Conservation (phyloP, 2,888 invertebrate species). For the Spodoptera exigua region DNA sequence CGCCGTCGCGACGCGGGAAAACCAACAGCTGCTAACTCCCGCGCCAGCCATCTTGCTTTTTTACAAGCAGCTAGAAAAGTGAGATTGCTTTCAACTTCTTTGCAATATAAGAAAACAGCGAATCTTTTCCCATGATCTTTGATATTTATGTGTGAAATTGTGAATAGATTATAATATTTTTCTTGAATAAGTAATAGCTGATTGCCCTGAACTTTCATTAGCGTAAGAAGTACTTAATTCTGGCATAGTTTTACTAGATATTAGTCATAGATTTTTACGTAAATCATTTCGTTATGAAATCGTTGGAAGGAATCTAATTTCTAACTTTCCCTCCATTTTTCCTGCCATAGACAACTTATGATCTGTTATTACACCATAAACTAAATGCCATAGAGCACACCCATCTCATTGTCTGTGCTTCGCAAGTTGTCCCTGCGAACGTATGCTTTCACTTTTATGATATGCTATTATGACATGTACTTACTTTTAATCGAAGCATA, state of each 20-base stretch:
- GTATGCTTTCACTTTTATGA: constrained; percentile 62
- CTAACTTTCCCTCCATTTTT: constrained; percentile 65
- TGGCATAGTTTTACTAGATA: constrained; percentile 3
- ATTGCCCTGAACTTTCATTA: constrained; percentile 11
- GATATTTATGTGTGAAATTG: constrained; percentile 35
- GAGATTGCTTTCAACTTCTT: constrained; percentile 45
- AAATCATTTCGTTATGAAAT: not conserved
- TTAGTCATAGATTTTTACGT: not conserved
- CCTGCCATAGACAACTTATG: constrained; percentile 54
- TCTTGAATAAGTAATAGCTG: constrained; percentile 5
- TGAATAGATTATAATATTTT: constrained; percentile 36
- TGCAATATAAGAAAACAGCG: constrained; percentile 4
- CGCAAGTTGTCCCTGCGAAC: constrained; percentile 54
- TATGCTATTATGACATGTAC: constrained; percentile 59
- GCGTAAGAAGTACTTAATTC: constrained; percentile 9
- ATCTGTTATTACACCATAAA: constrained; percentile 64
- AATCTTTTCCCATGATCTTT: constrained; percentile 44
- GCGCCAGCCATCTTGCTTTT: constrained; percentile 45
- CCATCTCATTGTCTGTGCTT: constrained; percentile 66
- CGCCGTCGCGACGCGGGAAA: constrained; percentile 76
- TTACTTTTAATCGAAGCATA: constrained; percentile 62
- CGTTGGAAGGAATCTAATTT: constrained; percentile 10
- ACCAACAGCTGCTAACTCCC: constrained; percentile 56
- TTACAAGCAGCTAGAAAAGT: constrained; percentile 50
- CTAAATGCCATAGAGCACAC: constrained; percentile 70